Evolutionary conservation across 2,797 vertebrate genomes (phyloP), one percentile per base, ranked within the genome.

Genomic region (Molossus alvarezi): DNA sequence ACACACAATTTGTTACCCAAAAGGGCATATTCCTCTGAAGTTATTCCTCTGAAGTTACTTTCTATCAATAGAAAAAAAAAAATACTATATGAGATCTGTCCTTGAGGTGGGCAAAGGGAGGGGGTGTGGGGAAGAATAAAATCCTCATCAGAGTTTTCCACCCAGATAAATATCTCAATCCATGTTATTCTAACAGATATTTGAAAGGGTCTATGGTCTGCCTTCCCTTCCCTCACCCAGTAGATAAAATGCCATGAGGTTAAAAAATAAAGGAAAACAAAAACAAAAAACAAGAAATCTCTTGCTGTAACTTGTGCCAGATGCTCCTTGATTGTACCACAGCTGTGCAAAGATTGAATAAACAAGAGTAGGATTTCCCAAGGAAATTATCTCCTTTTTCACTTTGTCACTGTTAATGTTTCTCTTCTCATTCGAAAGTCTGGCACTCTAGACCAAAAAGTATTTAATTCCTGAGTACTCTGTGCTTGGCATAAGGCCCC

Each of bases 301-400:
- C 29, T 55, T 92, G 29, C 27, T 96, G 7, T 67, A 75, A 29
- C 33, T 81, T 69, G 14, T 10, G 45, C 27, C 27, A 71, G 37
- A 6, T 67, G 2, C 9, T 33, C 25, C 41, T 57, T 80, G 10
- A 77, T 27, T 55, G 1, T 79, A 33, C 29, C 80, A 21, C 25
- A 94, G 9, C 18, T 79, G 5, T 79, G 23, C 25, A 76, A 71
- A 95, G 27, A 67, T 10, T 53, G 17, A 29, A 76, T 65, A 84
- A 81, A 51, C 29, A 67, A 75, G 55, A 33, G 17, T 48, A 60
- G 48, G 15, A 72, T 88, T 58, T 73, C 90, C 75, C 41, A 25
- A 95, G 45, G 69, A 95, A 92, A 82, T n/a, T 0, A 12, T 57
- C 77, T 82, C 29, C 4, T 83, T 88, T 86, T 53, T 76, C 67